Base-by-base conservation (phyloP, 2,113 vertebrate genomes). In the Ascaphus truei region DNA sequence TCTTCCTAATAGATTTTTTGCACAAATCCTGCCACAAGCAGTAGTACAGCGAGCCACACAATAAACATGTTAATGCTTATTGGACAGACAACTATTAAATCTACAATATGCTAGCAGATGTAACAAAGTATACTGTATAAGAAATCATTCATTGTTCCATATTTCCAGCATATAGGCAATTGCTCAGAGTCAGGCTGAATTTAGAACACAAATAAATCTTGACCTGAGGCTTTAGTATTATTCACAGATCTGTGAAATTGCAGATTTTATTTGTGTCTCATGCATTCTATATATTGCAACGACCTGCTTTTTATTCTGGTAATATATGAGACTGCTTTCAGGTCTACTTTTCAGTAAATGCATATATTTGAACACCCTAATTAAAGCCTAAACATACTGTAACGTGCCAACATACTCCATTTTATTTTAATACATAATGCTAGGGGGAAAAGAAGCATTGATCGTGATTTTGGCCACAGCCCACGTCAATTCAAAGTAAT, bases 141-240 rank as follows among this genome's bases (percentile, higher is more conserved):
- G 45, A 37, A 56, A 15, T 47, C 30, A 59, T 34, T 68, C 53
- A 60, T 30, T 29, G 12, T 57, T 81, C 66, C n/a, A 39, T 39
- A 55, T 53, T 73, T 43, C 3, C 11, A 22, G 26, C 31, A 0
- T n/a, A 47, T 5, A 51, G 22, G 25, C 16, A 43, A 55, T 53
- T 76, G 20, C 73, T 41, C 51, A 71, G 58, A 75, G 39, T 23
- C 50, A 63, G 23, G 16, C 64, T 67, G 26, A 59, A 68, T 59
- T 50, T 68, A 68, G 65, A 68, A 59, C 41, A 50, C 31, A 59
- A 45, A 68, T 68, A 68, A 68, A 68, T 68, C 55, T 36, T 58
- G 39, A 59, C 65, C 53, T 10, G 10, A 20, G 55, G 56, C 66
- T 20, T 47, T 25, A 18, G 11, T 51, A 23, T 74, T 72, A 2